These are phyloP conservation scores for Formica selysi DNA, from an alignment of 1,140 invertebrate species.

Conservation along the genomic window DNA sequence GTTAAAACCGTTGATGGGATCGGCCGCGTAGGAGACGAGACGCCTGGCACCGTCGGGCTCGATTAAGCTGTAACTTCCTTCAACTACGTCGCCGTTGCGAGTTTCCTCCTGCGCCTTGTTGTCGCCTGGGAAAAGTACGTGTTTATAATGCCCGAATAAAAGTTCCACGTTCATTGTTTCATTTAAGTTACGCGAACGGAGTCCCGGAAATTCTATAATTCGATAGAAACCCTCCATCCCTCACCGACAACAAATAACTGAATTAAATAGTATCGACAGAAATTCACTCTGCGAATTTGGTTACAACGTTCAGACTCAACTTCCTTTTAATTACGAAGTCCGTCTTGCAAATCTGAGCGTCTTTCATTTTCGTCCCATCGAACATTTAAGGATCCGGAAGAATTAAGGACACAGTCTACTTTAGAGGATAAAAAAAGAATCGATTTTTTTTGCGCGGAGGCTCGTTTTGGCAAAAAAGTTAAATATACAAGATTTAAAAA, in stretches of 20 bases:
- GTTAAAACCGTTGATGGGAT: slow-evolving; percentile 86
- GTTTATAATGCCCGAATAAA: slow-evolving; percentile 34
- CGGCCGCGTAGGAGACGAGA: slow-evolving; percentile 85
- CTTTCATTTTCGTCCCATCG: background rate
- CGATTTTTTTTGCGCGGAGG: too few species aligned
- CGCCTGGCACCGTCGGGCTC: slow-evolving; percentile 85
- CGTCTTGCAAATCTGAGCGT: background rate
- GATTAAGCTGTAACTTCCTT: slow-evolving; percentile 85
- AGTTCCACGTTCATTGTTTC: slow-evolving; percentile 38
- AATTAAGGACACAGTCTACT: too few species aligned
- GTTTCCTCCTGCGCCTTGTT: slow-evolving; percentile 85
- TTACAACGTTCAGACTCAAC: slow-evolving; percentile 22
- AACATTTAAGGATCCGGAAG: background rate
- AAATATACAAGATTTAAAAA: too few species aligned
- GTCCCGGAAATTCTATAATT: slow-evolving; percentile 42
- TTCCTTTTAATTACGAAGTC: slow-evolving; percentile 38
- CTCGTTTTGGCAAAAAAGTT: too few species aligned
- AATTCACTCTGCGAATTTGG: slow-evolving; percentile 27
- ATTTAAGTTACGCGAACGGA: slow-evolving; percentile 39
- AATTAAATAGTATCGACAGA: slow-evolving; percentile 49
- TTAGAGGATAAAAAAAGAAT: too few species aligned
- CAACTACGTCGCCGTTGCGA: slow-evolving; percentile 85
- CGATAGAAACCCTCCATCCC: background rate
- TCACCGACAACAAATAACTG: slow-evolving; percentile 20
- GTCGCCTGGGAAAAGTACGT: slow-evolving; percentile 80